These are phyloP conservation scores for Oreortyx pictus DNA, from an alignment of 2,797 vertebrate species.

Conservation along the genomic window DNA sequence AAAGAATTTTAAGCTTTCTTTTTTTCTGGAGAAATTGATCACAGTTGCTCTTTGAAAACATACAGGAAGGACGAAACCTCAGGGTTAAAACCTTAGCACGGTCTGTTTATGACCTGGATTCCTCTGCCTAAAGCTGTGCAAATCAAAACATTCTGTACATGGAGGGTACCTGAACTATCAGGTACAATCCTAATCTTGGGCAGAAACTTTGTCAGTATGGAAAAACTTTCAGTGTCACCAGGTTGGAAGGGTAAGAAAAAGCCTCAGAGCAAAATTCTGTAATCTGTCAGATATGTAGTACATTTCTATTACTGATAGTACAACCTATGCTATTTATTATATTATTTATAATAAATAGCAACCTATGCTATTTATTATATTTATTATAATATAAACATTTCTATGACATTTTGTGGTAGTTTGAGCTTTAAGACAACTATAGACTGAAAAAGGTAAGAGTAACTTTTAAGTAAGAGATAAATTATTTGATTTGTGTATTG, in stretches of 20 bases:
- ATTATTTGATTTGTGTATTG: not conserved
- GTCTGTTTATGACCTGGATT: not conserved
- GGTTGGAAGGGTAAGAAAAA: not conserved
- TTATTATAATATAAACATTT: not conserved
- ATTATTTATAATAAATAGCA: no score
- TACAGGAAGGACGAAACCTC: not conserved
- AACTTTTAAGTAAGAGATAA: not conserved
- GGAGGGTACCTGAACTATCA: not conserved
- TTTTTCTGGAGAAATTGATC: not conserved
- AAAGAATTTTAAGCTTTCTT: not conserved
- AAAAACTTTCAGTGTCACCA: not conserved
- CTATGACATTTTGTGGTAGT: not conserved
- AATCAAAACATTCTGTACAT: not conserved
- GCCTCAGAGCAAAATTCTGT: not conserved
- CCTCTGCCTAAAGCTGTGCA: not conserved
- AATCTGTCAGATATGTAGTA: not conserved
- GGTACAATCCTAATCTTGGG: accelerated
- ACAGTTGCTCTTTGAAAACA: not conserved
- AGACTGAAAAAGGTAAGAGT: not conserved
- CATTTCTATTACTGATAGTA: not conserved
- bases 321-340: not conserved
- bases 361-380: not conserved
- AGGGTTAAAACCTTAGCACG: not conserved
- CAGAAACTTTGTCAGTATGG: not conserved
- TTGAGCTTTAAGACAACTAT: not conserved